Evolutionary conservation across 1,140 invertebrate genomes (phyloP).

Genomic region (Diorhabda sublineata): DNA sequence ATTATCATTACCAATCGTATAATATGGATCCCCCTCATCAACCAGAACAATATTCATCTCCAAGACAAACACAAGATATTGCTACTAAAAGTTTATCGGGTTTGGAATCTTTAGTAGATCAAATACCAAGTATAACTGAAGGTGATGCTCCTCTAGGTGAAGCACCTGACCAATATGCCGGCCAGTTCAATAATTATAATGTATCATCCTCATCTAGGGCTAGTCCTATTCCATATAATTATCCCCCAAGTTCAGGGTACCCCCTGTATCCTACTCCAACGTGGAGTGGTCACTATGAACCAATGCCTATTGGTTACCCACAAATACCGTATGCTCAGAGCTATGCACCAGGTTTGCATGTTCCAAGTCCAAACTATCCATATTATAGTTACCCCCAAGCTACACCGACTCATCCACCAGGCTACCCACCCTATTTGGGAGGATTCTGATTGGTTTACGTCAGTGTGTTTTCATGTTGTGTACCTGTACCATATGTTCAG

Average conservation of each 20-base stretch:
- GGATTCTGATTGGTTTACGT: constrained; percentile 54
- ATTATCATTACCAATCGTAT: constrained; percentile 41
- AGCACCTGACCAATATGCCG: constrained; percentile 39
- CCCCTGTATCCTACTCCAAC: constrained; percentile 45
- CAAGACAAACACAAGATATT: constrained; percentile 63
- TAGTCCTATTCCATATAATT: constrained; percentile 44
- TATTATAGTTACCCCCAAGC: constrained; percentile 50
- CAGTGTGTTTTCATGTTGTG: constrained; percentile 49
- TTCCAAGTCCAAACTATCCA: constrained; percentile 55
- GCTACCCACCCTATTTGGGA: constrained; percentile 52
- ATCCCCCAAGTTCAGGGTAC: constrained; percentile 41
- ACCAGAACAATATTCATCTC: constrained; percentile 42
- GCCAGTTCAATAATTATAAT: constrained; percentile 40
- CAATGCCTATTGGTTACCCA: constrained; percentile 43
- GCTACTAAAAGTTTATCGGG: constrained; percentile 84
- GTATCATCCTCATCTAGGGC: constrained; percentile 37
- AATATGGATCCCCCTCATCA: constrained; percentile 37
- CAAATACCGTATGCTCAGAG: constrained; percentile 45
- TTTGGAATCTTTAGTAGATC: constrained; percentile 82
- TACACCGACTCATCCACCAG: constrained; percentile 49
- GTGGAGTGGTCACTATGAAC: constrained; percentile 45
- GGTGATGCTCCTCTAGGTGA: constrained; percentile 48
- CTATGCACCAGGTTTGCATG: constrained; percentile 50
- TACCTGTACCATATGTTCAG: constrained; percentile 50
- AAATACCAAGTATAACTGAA: constrained; percentile 83